Conservation (phyloP, 2,113 vertebrate species). For the Zosterops lateralis region DNA sequence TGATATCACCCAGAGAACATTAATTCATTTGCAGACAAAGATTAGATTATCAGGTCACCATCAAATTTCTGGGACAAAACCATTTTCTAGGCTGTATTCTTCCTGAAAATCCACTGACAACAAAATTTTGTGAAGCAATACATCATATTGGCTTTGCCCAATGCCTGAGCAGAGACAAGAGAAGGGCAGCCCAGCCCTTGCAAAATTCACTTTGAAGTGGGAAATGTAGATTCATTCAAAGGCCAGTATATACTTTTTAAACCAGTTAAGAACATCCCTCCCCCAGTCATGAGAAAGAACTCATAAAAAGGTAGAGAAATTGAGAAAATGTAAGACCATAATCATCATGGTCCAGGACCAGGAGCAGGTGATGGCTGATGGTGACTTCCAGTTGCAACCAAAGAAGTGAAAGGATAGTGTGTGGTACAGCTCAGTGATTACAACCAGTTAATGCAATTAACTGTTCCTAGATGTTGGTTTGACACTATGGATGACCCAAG, state of each 20-base stretch:
- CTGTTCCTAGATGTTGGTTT: not conserved
- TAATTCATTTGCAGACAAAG: not conserved
- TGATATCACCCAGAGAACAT: not conserved
- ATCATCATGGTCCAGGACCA: not conserved
- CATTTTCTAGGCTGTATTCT: not conserved
- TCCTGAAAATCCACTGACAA: not conserved
- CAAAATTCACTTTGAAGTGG: not conserved
- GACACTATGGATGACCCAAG: not conserved
- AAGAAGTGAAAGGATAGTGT: not conserved
- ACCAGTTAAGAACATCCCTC: not conserved
- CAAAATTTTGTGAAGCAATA: not conserved
- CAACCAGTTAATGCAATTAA: not conserved
- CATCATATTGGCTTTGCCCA: not conserved
- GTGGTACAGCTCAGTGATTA: not conserved
- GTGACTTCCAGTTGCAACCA: not conserved
- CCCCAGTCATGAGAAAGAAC: not conserved
- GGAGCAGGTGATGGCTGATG: not conserved
- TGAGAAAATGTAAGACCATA: not conserved
- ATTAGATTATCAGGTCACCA: not conserved
- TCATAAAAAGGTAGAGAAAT: not conserved
- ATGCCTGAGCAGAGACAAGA: not conserved
- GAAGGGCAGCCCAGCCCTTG: not conserved
- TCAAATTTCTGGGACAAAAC: not conserved
- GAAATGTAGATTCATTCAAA: not conserved
- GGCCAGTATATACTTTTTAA: not conserved